These are phyloP conservation scores for Neomonachus schauinslandi DNA, from an alignment of 2,113 vertebrate genomes.

Conservation along the genomic window DNA sequence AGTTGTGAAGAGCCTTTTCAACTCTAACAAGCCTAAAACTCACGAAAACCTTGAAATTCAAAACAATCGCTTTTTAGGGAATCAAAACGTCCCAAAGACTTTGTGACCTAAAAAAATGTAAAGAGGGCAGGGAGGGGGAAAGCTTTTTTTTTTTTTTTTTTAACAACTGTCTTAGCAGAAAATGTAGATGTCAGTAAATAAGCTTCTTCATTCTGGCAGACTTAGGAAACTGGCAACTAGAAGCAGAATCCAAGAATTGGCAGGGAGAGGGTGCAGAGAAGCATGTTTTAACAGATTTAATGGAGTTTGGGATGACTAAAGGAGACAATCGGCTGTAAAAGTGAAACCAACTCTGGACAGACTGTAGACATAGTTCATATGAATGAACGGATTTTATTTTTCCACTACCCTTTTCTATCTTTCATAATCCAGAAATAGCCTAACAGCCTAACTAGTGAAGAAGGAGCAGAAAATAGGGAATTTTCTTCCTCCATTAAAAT, in stretches of 20 bases:
- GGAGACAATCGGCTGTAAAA: conserved; percentile 51
- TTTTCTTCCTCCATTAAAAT: conserved; percentile 43
- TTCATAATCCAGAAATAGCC: conserved; percentile 57
- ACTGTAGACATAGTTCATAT: conserved; percentile 24
- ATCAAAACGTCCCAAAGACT: background rate
- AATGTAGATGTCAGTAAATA: conserved; percentile 7
- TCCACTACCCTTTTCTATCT: conserved; percentile 46
- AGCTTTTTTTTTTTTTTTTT: background rate
- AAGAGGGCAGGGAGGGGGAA: background rate
- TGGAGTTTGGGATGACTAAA: background rate
- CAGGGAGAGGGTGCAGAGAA: background rate
- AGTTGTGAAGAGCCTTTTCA: background rate
- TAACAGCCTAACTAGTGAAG: conserved; percentile 16
- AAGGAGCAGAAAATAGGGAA: conserved; percentile 5
- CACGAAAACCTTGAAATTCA: conserved; percentile 50
- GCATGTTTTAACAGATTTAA: conserved; percentile 58
- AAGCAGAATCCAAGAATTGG: conserved; percentile 50
- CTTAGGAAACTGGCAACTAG: conserved; percentile 49
- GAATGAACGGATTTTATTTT: conserved; percentile 57
- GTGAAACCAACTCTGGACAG: conserved; percentile 26
- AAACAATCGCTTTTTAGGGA: conserved; percentile 31
- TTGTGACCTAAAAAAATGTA: conserved; percentile 17
- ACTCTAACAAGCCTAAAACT: conserved; percentile 18
- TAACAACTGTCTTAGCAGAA: conserved; percentile 48
- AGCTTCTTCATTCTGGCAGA: conserved; percentile 39